Conservation (phyloP, 2,888 invertebrate genomes). For the Galerucella calmariensis region DNA sequence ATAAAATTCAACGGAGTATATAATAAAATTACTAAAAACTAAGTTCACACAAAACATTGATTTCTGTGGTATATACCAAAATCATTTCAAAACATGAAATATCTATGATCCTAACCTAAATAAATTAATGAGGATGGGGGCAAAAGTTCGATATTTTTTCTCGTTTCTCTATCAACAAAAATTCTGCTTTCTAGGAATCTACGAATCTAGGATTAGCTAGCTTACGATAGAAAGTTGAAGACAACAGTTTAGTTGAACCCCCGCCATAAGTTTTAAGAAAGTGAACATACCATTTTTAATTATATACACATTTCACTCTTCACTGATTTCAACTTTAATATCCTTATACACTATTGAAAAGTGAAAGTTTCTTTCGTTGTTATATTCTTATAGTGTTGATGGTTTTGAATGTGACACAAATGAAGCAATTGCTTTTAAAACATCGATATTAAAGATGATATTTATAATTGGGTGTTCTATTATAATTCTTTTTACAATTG, state of each 20-base stretch:
- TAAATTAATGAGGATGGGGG: not conserved
- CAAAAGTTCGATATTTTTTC: not conserved
- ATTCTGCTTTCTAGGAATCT: not conserved
- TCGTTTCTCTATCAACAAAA: not conserved
- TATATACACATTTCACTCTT: constrained; percentile 19
- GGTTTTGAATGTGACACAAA: constrained; percentile 24
- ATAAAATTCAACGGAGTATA: no score
- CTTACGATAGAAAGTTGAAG: no score
- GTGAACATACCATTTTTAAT: constrained; percentile 3
- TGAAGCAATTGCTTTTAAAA: constrained; percentile 20
- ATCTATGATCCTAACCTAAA: no score
- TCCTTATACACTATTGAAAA: constrained; percentile 16
- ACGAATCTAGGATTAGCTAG: no score
- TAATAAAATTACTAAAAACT: no score
- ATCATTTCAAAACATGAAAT: no score
- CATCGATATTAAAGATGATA: constrained; percentile 51
- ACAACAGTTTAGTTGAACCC: not conserved
- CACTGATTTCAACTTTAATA: constrained; percentile 1
- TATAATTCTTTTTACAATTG: constrained; percentile 53
- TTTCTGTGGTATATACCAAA: no score
- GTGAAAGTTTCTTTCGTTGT: constrained; percentile 22
- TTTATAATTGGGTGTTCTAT: constrained; percentile 55
- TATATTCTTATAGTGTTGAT: constrained; percentile 22
- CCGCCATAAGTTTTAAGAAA: not conserved
- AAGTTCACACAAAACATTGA: no score